Evolutionary conservation across 2,888 invertebrate species (phyloP), one percentile per base, ranked within the genome.

Genomic region (Habroteleia sp.): DNA sequence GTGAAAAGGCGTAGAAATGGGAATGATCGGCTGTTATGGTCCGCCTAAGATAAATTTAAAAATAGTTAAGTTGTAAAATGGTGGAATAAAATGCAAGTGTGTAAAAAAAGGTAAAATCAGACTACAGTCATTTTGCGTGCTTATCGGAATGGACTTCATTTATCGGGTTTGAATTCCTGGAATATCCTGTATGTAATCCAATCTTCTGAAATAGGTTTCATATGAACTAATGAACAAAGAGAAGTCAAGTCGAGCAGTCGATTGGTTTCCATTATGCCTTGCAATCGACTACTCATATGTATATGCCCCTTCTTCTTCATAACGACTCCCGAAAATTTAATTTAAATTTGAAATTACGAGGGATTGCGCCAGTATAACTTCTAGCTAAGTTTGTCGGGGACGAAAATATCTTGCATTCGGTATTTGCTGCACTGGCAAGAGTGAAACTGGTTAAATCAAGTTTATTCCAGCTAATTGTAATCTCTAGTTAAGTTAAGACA

Each of bases 221-320:
- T 66, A 74, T 68, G 46, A 68, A 68, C 68, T 66, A 74, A 74
- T 68, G 74, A 74, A 68, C 62, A 66, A 50, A 56, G 68, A 56
- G 68, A 62, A 68, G 63, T 54, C 46, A 62, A 41, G 48, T 48
- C 37, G 56, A 56, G 54, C 37, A 62, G 62, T 27, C 56, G 62
- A 66, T 68, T 74, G 66, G 65, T 35, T 58, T 69, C 33, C 54
- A 58, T 63, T 62, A 63, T 10, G 11, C 11, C 41, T 10, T 33
- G 39, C 23, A 27, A 31, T 27, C 23, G 35, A 25, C 46, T 17
- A 27, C 17, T 46, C 25, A 46, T 46, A 60, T 52, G 39, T 50
- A 14, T 25, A 42, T n/a, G n/a, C n/a, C n/a, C n/a, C n/a, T n/a
- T n/a, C n/a, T 29, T 23, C 42, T 54, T 16, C 20, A 13, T 16